phyloP scores from a whole-genome alignment of 1,140 invertebrate species.

The Amyelois transitella region DNA sequence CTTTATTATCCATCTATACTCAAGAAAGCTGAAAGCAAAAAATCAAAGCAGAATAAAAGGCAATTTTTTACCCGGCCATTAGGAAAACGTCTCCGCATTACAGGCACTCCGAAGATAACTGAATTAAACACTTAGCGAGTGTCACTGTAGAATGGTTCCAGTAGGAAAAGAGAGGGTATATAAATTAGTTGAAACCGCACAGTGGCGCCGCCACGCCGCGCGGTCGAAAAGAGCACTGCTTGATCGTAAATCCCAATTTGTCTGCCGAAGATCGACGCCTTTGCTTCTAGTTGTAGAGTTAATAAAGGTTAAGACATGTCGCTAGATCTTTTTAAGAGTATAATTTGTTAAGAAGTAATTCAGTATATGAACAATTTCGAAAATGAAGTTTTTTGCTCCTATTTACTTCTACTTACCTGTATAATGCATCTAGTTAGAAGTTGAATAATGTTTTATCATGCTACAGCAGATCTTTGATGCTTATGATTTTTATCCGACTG shows the following conservation, averaged over 20 bases:
- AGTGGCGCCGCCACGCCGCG: conserved; percentile 5
- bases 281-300: conserved; percentile 4
- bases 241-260: conserved; percentile 13
- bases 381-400: too few relatives aligned
- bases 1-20: too few relatives aligned
- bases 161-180: neutral
- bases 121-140: conserved; percentile 3
- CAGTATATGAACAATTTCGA: too few relatives aligned
- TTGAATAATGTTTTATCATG: too few relatives aligned
- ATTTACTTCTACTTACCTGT: too few relatives aligned
- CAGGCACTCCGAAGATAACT: conserved; percentile 2
- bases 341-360: too few relatives aligned
- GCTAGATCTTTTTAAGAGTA: neutral
- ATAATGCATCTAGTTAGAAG: too few relatives aligned
- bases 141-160: neutral
- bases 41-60: neutral
- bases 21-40: too few relatives aligned
- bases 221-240: neutral
- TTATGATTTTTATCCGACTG: too few relatives aligned
- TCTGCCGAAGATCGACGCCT: conserved; percentile 5
- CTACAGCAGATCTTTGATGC: too few relatives aligned
- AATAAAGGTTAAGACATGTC: neutral
- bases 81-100: neutral
- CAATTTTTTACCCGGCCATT: neutral
- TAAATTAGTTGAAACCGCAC: conserved; percentile 7